Conservation (phyloP, 2,888 invertebrate species). For the Ferdinandea cuprea region DNA sequence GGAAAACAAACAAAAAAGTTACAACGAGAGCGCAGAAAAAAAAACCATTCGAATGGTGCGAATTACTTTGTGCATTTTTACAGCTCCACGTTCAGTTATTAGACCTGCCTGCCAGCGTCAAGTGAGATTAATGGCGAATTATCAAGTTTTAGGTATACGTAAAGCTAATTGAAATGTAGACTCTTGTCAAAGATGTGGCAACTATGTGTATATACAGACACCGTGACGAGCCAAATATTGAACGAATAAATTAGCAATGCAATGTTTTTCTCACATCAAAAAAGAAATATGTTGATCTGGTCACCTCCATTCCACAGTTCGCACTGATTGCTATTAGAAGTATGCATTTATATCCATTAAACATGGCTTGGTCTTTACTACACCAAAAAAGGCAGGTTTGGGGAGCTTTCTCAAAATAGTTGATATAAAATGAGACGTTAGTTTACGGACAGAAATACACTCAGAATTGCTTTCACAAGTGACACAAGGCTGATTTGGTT, state of each 20-base stretch:
- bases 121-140: constrained; percentile 54
- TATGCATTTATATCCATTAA: no score
- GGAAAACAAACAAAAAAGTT: constrained; percentile 16
- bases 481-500: no score
- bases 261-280: constrained; percentile 18
- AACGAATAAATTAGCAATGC: constrained; percentile 49
- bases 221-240: constrained; percentile 49
- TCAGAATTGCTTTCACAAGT: no score
- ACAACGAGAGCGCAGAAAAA: background rate
- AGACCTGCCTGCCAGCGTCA: constrained; percentile 16
- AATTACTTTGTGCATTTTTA: constrained; percentile 51
- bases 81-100: constrained; percentile 18
- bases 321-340: no score
- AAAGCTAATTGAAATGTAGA: constrained; percentile 69
- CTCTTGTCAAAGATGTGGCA: constrained; percentile 56
- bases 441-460: no score
- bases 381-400: no score
- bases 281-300: background rate
- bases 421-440: no score
- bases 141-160: constrained; percentile 46
- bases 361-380: no score
- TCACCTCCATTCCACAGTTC: background rate
- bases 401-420: no score
- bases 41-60: constrained; percentile 25
- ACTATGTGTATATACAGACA: constrained; percentile 11